Evolutionary conservation across 2,888 invertebrate species (phyloP).

Genomic region (Apamea epomidion): DNA sequence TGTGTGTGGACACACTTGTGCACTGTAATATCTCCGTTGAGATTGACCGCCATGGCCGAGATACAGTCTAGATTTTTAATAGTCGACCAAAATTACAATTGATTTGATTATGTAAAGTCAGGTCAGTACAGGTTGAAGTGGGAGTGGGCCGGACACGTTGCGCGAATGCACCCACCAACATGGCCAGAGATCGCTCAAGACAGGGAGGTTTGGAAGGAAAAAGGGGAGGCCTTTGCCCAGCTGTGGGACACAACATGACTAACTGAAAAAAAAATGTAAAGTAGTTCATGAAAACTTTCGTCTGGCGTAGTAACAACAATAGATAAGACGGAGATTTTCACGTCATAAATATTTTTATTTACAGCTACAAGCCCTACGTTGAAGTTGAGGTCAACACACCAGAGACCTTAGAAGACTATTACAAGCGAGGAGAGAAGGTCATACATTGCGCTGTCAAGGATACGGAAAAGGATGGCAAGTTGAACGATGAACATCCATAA

Average conservation of each 20-base stretch:
- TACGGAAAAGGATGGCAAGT: conserved; percentile 80
- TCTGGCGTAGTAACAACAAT: not conserved
- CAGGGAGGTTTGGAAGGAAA: too few species aligned
- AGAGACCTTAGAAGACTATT: conserved; percentile 90
- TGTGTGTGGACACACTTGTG: not conserved
- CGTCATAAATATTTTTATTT: conserved; percentile 52
- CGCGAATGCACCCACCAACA: too few species aligned
- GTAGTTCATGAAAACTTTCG: not conserved
- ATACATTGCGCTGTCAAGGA: conserved; percentile 78
- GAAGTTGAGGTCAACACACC: conserved; percentile 76
- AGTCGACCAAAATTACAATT: not conserved
- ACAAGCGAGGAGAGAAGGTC: conserved; percentile 85
- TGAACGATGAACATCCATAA: not conserved
- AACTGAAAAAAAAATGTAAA: too few species aligned
- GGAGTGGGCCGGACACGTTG: too few species aligned
- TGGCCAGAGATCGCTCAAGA: too few species aligned
- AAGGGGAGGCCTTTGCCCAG: too few species aligned
- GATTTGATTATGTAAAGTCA: not conserved
- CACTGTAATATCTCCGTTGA: not conserved
- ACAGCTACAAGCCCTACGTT: conserved; percentile 84
- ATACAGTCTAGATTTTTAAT: not conserved
- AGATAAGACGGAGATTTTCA: not conserved
- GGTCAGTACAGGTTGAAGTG: too few species aligned
- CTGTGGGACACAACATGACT: too few species aligned
- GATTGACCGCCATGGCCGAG: not conserved